Evolutionary conservation across 2,888 invertebrate species (phyloP).

Genomic region (Lycophotia porphyrea): DNA sequence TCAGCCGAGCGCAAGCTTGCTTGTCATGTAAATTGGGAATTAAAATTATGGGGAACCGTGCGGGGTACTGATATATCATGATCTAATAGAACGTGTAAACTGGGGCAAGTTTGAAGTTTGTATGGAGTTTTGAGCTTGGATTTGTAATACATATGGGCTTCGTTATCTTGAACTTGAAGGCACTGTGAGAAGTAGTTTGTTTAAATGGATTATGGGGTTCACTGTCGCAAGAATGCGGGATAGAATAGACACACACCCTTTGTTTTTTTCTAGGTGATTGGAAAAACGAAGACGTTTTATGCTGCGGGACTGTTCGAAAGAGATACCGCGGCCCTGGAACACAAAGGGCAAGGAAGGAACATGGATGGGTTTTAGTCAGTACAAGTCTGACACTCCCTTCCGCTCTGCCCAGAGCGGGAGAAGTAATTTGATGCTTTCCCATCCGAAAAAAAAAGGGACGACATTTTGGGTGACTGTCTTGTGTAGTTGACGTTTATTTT

Average conservation of each 20-base stretch:
- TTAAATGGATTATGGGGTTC: background rate
- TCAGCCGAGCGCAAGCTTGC: conserved; percentile 54
- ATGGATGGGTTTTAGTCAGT: too few relatives aligned
- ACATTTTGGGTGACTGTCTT: too few relatives aligned
- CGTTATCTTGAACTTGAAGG: conserved; percentile 6
- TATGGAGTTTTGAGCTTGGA: conserved; percentile 14
- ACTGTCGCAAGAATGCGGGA: background rate
- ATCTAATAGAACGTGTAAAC: conserved; percentile 45
- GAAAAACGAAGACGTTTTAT: background rate
- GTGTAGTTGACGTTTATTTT: too few relatives aligned
- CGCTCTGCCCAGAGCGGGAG: too few relatives aligned
- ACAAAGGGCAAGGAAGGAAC: too few relatives aligned
- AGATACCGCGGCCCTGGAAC: too few relatives aligned
- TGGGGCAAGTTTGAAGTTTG: conserved; percentile 35
- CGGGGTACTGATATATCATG: conserved; percentile 51
- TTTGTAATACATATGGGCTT: conserved; percentile 4
- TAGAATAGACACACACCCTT: background rate
- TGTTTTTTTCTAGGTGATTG: background rate
- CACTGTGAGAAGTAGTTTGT: background rate
- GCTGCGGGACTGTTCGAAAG: too few relatives aligned
- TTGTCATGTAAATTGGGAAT: conserved; percentile 66
- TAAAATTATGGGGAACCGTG: conserved; percentile 60
- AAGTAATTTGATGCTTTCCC: too few relatives aligned
- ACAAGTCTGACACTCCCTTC: too few relatives aligned
- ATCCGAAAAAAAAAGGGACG: too few relatives aligned